Evolutionary conservation across 2,888 invertebrate species (phyloP), one percentile per base, ranked within the genome.

Genomic region (Bugula neritina): DNA sequence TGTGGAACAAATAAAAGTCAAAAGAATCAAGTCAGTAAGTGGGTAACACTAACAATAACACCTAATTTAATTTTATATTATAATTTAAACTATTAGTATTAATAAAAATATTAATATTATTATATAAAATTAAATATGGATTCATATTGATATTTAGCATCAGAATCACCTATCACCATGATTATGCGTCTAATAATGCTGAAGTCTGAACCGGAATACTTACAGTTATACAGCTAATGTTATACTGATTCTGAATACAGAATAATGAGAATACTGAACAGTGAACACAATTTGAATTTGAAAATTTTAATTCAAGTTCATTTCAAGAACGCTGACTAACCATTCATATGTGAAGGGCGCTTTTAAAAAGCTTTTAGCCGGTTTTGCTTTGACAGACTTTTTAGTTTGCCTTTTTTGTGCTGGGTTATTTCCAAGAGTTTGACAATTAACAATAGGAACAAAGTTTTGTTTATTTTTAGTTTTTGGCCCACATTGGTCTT

Each of bases 301-400:
- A n/a, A n/a, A n/a, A n/a, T n/a, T n/a, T n/a, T n/a, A n/a, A n/a
- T n/a, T n/a, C n/a, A n/a, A n/a, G n/a, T n/a, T n/a, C n/a, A n/a
- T n/a, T n/a, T n/a, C 52, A 52, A 13, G 17, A 52, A 17, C 52
- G 17, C 23, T 25, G 27, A 63, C 27, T 31, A 3, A 63, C 63
- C 63, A 63, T 25, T 63, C 63, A 63, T 63, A 31, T 63, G 27
- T 21, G n/a, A 63, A 63, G n/a, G 63, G 63, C 27, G 63, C 31
- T 63, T 63, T 63, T 13, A 63, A 27, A 31, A 25, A 63, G 10
- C 10, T 25, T n/a, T 63, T 63, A 10, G 43, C 43, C 43, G 43
- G 43, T 63, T 63, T 63, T 13, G n/a, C n/a, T n/a, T n/a, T n/a
- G n/a, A 5, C 10, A 57, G 57, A 5, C n/a, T 63, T 63, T 31